Percentiles rank a stretch among this genome's conserved stretches.
Evolutionary conservation across 2,113 vertebrate genomes (phyloP).

Genomic region (zebrafish (Danio rerio)): DNA sequence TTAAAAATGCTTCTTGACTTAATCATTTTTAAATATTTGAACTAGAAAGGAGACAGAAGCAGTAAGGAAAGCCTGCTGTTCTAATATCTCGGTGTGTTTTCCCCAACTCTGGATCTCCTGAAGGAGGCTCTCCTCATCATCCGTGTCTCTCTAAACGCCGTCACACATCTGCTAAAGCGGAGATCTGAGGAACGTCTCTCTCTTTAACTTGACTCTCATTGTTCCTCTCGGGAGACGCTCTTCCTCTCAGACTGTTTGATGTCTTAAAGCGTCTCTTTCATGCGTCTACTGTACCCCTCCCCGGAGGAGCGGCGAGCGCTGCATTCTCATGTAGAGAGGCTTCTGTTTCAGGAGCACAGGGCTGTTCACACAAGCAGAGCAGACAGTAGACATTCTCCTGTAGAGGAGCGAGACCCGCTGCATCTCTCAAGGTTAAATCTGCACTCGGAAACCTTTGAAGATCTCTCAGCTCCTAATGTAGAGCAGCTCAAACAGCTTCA

Average conservation of each 20-base stretch:
- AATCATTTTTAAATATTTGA: no score
- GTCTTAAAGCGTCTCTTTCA: conserved; percentile 38
- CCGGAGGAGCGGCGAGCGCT: not conserved
- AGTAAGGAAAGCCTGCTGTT: no score
- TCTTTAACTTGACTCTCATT: conserved; percentile 49
- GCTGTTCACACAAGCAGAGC: not conserved
- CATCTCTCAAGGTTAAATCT: conserved; percentile 53
- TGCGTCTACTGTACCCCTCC: conserved; percentile 6
- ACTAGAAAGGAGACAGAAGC: no score
- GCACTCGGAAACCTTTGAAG: conserved; percentile 70
- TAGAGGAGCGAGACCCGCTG: no score
- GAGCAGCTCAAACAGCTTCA: conserved; percentile 76
- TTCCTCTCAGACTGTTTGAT: conserved; percentile 27
- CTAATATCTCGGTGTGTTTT: no score
- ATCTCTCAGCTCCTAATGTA: conserved; percentile 71
- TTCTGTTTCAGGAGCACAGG: not conserved
- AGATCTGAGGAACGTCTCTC: conserved; percentile 56
- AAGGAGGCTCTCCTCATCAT: conserved; percentile 43
- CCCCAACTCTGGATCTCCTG: conserved; percentile 58
- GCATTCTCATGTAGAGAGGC: not conserved
- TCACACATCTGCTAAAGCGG: conserved; percentile 66
- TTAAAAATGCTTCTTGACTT: no score
- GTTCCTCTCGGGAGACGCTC: conserved; percentile 34
- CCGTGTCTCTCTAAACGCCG: conserved; percentile 54
- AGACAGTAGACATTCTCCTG: not conserved